These are phyloP conservation scores for Galbula dea DNA, from an alignment of 2,113 vertebrate genomes.

Conservation along the genomic window DNA sequence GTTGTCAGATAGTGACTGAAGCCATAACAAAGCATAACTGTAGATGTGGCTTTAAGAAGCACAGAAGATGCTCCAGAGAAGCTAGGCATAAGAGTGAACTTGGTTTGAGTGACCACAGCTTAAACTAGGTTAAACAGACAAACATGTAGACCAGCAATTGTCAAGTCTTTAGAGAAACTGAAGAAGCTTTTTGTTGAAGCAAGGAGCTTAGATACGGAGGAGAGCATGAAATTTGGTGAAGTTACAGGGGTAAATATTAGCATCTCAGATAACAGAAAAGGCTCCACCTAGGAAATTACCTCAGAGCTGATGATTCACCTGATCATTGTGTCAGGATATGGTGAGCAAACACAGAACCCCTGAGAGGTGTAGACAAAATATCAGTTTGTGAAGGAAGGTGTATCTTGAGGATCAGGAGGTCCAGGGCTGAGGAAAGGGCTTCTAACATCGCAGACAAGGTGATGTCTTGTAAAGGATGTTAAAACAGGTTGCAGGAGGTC, in stretches of 20 bases:
- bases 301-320: slow-evolving; percentile 45
- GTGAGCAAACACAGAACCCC: slow-evolving; percentile 30
- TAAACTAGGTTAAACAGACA: background rate
- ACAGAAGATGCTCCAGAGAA: background rate
- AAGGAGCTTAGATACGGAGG: background rate
- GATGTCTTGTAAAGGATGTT: background rate
- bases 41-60: background rate
- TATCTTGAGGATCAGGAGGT: background rate
- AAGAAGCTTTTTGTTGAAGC: background rate
- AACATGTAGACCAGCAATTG: background rate
- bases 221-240: background rate
- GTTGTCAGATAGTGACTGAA: background rate
- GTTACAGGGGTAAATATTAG: slow-evolving; percentile 41
- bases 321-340: background rate
- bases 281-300: slow-evolving; percentile 27
- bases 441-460: background rate
- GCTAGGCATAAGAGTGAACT: background rate
- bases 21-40: background rate
- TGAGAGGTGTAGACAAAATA: background rate
- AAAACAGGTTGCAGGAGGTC: background rate
- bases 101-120: background rate
- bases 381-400: background rate
- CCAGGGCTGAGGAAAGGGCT: background rate
- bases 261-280: slow-evolving; percentile 38
- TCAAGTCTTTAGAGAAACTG: background rate